phyloP scores from a whole-genome alignment of 2,888 invertebrate genomes.

The Crocallis elinguaria region DNA sequence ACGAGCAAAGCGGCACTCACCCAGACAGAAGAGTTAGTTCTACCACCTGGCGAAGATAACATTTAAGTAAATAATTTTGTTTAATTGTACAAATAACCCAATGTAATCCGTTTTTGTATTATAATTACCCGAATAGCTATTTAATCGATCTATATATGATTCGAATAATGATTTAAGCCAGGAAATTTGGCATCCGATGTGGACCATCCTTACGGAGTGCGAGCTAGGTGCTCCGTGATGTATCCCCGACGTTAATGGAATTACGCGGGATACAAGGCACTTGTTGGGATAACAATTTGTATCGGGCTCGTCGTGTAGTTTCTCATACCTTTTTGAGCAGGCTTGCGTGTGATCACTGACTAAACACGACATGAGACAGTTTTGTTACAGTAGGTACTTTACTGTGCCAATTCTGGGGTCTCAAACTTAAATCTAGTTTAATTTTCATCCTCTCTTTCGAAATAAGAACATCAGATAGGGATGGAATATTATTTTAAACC shows the following conservation, averaged over 20 bases:
- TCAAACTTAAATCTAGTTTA: no score
- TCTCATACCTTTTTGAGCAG: slow-evolving; percentile 21
- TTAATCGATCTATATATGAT: not conserved
- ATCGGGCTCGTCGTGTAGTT: slow-evolving; percentile 39
- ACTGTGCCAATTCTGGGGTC: not conserved
- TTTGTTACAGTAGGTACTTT: not conserved
- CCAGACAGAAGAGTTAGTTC: no score
- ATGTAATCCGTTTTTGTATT: no score
- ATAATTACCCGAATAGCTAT: no score
- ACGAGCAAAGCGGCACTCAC: no score
- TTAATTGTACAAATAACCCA: no score
- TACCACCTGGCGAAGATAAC: no score
- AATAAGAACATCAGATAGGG: no score
- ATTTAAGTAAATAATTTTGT: no score
- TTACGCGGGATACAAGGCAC: slow-evolving; percentile 66
- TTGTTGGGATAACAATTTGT: slow-evolving; percentile 60
- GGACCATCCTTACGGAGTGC: slow-evolving; percentile 7
- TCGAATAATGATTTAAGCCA: not conserved
- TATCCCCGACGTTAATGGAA: slow-evolving; percentile 73
- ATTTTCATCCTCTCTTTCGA: no score
- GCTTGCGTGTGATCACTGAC: slow-evolving; percentile 19
- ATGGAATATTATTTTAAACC: no score
- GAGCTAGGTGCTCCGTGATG: slow-evolving; percentile 57
- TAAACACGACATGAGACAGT: slow-evolving; percentile 14
- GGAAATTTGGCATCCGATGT: not conserved